Percentiles rank a stretch among this genome's conserved stretches.
Conservation (phyloP, 1,140 invertebrate species). For the Penaeus vannamei region DNA sequence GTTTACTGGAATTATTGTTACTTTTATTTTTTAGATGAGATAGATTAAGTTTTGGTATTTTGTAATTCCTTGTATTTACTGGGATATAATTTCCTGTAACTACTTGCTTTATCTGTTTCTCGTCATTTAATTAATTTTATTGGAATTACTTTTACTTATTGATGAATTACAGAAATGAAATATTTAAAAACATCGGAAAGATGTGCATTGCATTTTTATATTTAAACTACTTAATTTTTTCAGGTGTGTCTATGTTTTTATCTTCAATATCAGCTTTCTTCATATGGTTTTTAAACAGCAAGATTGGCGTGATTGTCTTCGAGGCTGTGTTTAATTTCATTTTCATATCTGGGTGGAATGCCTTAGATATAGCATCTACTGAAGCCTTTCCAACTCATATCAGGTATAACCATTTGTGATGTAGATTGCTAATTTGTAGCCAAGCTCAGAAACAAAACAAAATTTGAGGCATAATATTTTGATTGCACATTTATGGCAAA, state of each 20-base stretch:
- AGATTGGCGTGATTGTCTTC: slow-evolving; percentile 70
- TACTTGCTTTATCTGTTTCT: too few species aligned
- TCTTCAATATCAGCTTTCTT: slow-evolving; percentile 73
- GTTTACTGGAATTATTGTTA: not conserved
- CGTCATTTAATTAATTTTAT: too few species aligned
- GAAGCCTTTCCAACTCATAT: slow-evolving; percentile 75
- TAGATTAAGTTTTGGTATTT: too few species aligned
- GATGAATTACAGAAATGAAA: too few species aligned
- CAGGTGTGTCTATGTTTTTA: slow-evolving; percentile 73
- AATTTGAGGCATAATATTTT: too few species aligned
- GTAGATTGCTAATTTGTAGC: not conserved
- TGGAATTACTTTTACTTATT: too few species aligned
- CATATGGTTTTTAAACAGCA: slow-evolving; percentile 73
- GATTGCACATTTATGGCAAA: too few species aligned
- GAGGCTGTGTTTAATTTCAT: slow-evolving; percentile 74
- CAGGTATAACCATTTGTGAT: slow-evolving; percentile 71
- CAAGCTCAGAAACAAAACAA: not conserved
- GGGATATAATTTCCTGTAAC: too few species aligned
- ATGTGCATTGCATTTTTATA: not conserved
- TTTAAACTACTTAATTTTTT: not conserved
- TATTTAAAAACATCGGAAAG: not conserved
- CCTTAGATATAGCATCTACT: slow-evolving; percentile 73
- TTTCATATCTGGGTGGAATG: slow-evolving; percentile 74
- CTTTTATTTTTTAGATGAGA: not conserved
- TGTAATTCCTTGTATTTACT: too few species aligned